These are phyloP conservation scores for Lymantria monacha DNA, from an alignment of 2,888 invertebrate species.

Conservation along the genomic window DNA sequence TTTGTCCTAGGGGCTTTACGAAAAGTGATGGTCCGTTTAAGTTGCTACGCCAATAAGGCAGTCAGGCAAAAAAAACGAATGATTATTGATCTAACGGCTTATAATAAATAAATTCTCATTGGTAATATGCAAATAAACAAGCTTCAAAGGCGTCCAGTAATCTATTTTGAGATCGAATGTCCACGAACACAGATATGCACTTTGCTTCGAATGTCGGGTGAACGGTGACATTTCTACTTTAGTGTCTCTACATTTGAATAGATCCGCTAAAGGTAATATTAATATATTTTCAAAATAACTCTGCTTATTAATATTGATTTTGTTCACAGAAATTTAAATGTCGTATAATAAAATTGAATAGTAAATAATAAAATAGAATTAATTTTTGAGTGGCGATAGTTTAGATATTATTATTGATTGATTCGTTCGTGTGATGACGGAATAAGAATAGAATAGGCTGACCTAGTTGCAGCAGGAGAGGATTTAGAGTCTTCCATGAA, in stretches of 20 bases:
- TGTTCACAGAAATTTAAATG: neutral
- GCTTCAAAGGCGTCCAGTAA: slow-evolving; percentile 22
- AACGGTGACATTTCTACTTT: slow-evolving; percentile 38
- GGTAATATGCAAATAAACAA: slow-evolving; percentile 19
- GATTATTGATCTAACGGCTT: neutral
- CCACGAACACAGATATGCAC: slow-evolving; percentile 48
- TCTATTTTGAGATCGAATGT: slow-evolving; percentile 43
- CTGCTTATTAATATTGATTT: no score
- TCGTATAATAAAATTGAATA: neutral
- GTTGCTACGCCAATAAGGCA: no score
- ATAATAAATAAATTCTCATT: slow-evolving; percentile 11
- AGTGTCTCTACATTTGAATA: slow-evolving; percentile 15
- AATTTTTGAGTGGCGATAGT: no score
- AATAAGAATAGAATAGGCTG: no score
- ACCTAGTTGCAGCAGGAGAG: no score
- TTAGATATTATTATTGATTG: no score
- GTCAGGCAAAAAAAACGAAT: no score
- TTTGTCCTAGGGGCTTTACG: no score
- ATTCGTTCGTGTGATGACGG: no score
- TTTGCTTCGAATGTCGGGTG: slow-evolving; percentile 39
- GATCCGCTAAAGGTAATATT: slow-evolving; percentile 2
- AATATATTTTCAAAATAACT: neutral
- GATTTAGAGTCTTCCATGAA: no score
- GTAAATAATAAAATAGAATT: no score
- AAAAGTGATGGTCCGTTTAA: no score